Conservation (phyloP, 1,140 invertebrate genomes). For the Drosophila busckii region DNA sequence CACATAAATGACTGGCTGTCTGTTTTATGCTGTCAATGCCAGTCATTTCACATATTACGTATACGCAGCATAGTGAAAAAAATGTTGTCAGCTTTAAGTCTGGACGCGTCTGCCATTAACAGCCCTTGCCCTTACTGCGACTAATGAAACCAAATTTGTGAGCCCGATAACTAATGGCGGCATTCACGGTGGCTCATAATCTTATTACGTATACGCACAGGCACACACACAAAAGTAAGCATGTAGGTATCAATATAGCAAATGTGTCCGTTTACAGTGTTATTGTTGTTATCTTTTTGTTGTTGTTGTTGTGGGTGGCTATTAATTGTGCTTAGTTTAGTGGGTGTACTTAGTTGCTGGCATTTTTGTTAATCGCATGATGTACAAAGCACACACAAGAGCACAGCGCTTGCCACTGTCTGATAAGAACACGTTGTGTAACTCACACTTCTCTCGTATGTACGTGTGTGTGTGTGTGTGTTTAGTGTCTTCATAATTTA, state of each 20-base stretch:
- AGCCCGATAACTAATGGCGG: conserved; percentile 43
- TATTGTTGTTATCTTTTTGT: conserved; percentile 24
- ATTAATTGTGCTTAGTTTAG: conserved; percentile 72
- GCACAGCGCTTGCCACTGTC: conserved; percentile 18
- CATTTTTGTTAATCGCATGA: conserved; percentile 68
- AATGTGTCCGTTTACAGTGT: conserved; percentile 49
- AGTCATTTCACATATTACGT: conserved; percentile 23
- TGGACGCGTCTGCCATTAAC: conserved; percentile 34
- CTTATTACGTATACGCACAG: conserved; percentile 46
- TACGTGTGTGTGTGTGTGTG: conserved; percentile 13
- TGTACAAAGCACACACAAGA: conserved; percentile 27
- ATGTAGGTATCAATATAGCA: conserved; percentile 45
- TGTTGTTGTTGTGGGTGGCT: conserved; percentile 17
- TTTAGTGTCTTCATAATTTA: conserved; percentile 56
- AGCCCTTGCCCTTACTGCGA: conserved; percentile 11
- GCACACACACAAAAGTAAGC: conserved; percentile 15
- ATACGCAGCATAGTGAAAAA: conserved; percentile 31
- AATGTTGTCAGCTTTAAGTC: conserved; percentile 19
- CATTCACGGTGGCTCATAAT: conserved; percentile 65
- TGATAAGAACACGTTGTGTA: conserved; percentile 25
- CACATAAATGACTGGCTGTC: conserved; percentile 3
- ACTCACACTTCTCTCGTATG: background rate
- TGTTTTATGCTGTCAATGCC: conserved; percentile 19
- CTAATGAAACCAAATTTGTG: conserved; percentile 54
- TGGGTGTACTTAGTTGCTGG: conserved; percentile 61